A percentile compares a stretch with the other conserved stretches of the same genome.
Conservation (phyloP, 1,140 invertebrate genomes). For the Asobara japonica region DNA sequence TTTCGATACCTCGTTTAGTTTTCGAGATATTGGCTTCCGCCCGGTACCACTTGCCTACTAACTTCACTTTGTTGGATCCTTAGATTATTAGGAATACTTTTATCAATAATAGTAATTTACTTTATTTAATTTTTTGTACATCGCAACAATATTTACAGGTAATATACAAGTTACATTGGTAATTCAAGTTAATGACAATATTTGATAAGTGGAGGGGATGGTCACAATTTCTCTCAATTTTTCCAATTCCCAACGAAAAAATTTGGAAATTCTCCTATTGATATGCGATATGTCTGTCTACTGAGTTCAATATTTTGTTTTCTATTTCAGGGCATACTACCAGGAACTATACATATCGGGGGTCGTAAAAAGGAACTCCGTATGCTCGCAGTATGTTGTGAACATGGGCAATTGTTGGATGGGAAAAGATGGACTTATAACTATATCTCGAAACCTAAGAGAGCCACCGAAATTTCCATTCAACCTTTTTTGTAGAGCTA, state of each 20-base stretch:
- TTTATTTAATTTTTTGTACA: slow-evolving; percentile 54
- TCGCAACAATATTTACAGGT: slow-evolving; percentile 62
- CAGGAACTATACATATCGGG: too few relatives aligned
- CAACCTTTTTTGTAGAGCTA: too few relatives aligned
- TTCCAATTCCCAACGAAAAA: slow-evolving; percentile 29
- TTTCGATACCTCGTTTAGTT: too few relatives aligned
- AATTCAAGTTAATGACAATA: slow-evolving; percentile 29
- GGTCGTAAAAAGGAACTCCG: too few relatives aligned
- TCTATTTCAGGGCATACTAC: too few relatives aligned
- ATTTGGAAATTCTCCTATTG: slow-evolving; percentile 51
- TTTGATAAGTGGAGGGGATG: slow-evolving; percentile 28
- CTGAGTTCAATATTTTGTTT: slow-evolving; percentile 29
- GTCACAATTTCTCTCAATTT: slow-evolving; percentile 36
- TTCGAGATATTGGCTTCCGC: too few relatives aligned
- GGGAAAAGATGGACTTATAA: too few relatives aligned
- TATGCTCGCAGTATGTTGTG: too few relatives aligned
- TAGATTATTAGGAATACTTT: slow-evolving; percentile 40
- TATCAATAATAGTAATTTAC: slow-evolving; percentile 35
- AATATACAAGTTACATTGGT: slow-evolving; percentile 56
- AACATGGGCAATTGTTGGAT: too few relatives aligned
- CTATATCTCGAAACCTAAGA: too few relatives aligned
- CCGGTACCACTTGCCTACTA: too few relatives aligned
- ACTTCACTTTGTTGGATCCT: slow-evolving; percentile 46
- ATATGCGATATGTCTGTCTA: slow-evolving; percentile 58
- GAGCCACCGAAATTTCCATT: too few relatives aligned